These are phyloP conservation scores for Ashinkailepas kermadecensis DNA, from an alignment of 2,888 invertebrate genomes.

Conservation along the genomic window DNA sequence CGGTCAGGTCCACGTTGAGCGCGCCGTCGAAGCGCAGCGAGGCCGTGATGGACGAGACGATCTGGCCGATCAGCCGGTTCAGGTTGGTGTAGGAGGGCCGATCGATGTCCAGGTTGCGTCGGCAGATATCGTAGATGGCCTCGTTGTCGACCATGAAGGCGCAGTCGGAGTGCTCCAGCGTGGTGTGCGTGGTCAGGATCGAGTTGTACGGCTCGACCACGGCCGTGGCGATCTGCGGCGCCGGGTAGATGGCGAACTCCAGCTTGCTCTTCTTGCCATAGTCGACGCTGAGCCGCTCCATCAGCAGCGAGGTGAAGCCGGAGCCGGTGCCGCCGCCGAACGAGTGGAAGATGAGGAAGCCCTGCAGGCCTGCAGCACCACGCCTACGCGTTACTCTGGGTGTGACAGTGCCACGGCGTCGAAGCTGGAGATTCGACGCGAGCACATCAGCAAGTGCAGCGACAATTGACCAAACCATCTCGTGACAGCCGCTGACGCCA, in stretches of 20 bases:
- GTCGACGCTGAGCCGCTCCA: conserved; percentile 74
- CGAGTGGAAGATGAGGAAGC: conserved; percentile 83
- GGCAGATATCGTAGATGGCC: conserved; percentile 77
- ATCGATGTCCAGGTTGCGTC: conserved; percentile 71
- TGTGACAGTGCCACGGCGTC: no score
- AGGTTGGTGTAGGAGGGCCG: conserved; percentile 76
- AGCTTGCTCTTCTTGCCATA: conserved; percentile 81
- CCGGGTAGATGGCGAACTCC: conserved; percentile 82
- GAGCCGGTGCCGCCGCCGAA: conserved; percentile 81
- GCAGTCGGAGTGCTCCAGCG: conserved; percentile 49
- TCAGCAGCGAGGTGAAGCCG: conserved; percentile 77
- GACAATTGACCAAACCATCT: no score
- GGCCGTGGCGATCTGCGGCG: conserved; percentile 54
- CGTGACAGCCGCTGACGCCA: no score
- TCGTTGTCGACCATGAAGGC: conserved; percentile 51
- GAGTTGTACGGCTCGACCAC: conserved; percentile 53
- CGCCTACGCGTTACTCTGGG: no score
- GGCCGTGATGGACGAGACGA: conserved; percentile 47
- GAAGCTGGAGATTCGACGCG: conserved; percentile 26
- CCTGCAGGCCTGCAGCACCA: conserved; percentile 48
- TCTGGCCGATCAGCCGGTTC: conserved; percentile 67
- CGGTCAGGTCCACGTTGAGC: conserved; percentile 35
- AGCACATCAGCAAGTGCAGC: no score
- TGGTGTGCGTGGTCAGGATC: conserved; percentile 50
- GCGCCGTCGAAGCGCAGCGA: conserved; percentile 34